Base-by-base conservation (phyloP, 2,113 vertebrate species). In the Phalacrocorax brasilianus region DNA sequence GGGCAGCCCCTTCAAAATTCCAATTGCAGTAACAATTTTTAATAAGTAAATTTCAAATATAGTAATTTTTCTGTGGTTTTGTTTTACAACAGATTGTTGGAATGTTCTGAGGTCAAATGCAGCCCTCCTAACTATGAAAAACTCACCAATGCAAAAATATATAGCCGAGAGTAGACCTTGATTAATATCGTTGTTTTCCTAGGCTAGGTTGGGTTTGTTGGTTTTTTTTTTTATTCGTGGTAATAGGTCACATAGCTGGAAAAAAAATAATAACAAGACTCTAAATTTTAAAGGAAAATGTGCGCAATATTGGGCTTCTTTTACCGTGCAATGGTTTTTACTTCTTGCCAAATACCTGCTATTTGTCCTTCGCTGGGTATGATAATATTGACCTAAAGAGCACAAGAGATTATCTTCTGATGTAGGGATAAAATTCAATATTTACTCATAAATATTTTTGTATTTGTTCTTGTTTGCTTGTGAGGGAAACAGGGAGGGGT, bases 1-100 rank as follows among this genome's bases (percentile, higher is more conserved):
- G 72, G 80, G 94, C 78, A 94, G 83, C 73, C 73, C 61, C 91
- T 86, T 83, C 74, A 94, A 71, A 94, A 96, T 79, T 96, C 88
- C 75, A 53, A 28, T 13, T 81, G 66, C 65, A 91, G 35, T 84
- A 86, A 67, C 12, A 73, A 45, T 72, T 94, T 95, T 66, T 91
- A 73, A 91, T 89, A 84, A 93, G 66, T 66, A 73, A 75, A 73
- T 88, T 79, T 63, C 32, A 76, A 78, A 79, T 77, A 78, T 8
- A 84, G 80, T 59, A 19, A 19, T 50, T 87, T 94, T 95, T 71
- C 56, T 63, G 56, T 50, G 59, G 50, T 79, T 88, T 78, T 91
- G 30, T 84, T 94, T 94, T 93, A 49, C 3, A 26, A 42, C 40
- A 56, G 30, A n/a, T 85, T 81, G 58, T 28, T 88, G 86, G 74